Base-by-base conservation (phyloP, 2,797 vertebrate genomes). In the Malacoctenus gilli region DNA sequence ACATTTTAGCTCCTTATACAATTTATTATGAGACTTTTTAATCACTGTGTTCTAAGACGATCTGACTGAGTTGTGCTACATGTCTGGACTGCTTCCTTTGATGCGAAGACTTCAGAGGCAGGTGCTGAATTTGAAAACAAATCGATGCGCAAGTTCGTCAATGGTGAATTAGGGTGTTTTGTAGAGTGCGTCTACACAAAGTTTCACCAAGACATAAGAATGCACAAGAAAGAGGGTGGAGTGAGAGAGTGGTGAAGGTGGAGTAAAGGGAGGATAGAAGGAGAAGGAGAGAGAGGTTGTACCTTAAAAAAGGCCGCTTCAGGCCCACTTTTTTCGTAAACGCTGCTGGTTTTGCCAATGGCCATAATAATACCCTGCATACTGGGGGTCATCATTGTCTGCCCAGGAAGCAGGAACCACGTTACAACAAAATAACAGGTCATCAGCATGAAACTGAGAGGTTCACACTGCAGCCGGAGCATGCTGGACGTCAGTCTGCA, bases 341-440 rank as follows among this genome's bases (percentile, higher is more conserved):
- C 92, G 94, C 82, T 94, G 91, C 94, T 91, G 93, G 95, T 93
- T 95, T 97, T 96, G 93, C 94, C 95, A 96, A 99, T 96, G 87
- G 97, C 95, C 96, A 98, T 97, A 93, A 99, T 95, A 90, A 98
- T 92, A 94, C 95, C 95, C 95, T 99, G 97, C 97, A 99, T 98
- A 93, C 94, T 95, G 87, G 97, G 96, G 86, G 96, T 97, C 96
- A 97, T 95, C 96, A 99, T 96, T 59, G 96, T 93, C 97, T 99
- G 94, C 92, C 94, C 90, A 67, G 83, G 79, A 86, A 90, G 87
- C 88, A 87, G 91, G 88, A 90, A 88, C 79, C 75, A 74, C 31
- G 79, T 91, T 89, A 91, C 4, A 28, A 92, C 67, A 89, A 64
- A 56, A 79, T 63, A 82, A 77, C 72, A 80, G 87, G 61, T 72